A percentile compares a stretch with the other conserved stretches of the same genome.
Conservation (phyloP, 1,140 invertebrate genomes). For the Adelges cooleyi region DNA sequence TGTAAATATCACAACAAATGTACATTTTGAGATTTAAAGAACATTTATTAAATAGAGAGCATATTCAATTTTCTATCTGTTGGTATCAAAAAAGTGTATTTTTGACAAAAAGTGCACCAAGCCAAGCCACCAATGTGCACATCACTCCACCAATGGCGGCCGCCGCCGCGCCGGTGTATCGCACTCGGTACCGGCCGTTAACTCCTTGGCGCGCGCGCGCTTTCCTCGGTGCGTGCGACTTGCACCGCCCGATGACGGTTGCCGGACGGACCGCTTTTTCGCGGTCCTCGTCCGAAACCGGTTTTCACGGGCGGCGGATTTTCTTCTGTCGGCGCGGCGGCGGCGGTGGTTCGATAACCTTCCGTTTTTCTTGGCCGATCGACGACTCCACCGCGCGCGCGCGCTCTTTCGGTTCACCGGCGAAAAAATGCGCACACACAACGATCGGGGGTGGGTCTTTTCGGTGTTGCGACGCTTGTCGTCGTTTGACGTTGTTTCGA, state of each 20-base stretch:
- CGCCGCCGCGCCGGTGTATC: background rate
- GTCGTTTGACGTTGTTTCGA: background rate
- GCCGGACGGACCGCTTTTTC: too few relatives aligned
- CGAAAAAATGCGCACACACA: slow-evolving; percentile 3
- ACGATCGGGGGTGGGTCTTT: background rate
- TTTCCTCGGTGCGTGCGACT: background rate
- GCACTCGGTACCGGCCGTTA: background rate
- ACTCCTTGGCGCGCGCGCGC: background rate
- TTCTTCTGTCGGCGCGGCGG: too few relatives aligned
- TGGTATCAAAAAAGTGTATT: too few relatives aligned
- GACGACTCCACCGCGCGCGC: too few relatives aligned
- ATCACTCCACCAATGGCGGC: background rate
- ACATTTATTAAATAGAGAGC: too few relatives aligned
- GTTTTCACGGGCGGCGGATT: slow-evolving; percentile 15
- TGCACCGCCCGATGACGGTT: too few relatives aligned
- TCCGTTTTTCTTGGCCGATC: too few relatives aligned
- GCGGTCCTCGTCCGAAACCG: background rate
- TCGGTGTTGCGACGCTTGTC: too few relatives aligned
- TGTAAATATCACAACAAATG: too few relatives aligned
- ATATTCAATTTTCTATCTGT: too few relatives aligned
- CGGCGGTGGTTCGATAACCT: slow-evolving; percentile 25
- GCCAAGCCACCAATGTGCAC: background rate
- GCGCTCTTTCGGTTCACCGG: too few relatives aligned
- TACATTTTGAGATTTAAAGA: too few relatives aligned
- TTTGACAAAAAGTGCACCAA: background rate